Conservation (phyloP, 2,888 invertebrate genomes). For the Sacculina carcini region DNA sequence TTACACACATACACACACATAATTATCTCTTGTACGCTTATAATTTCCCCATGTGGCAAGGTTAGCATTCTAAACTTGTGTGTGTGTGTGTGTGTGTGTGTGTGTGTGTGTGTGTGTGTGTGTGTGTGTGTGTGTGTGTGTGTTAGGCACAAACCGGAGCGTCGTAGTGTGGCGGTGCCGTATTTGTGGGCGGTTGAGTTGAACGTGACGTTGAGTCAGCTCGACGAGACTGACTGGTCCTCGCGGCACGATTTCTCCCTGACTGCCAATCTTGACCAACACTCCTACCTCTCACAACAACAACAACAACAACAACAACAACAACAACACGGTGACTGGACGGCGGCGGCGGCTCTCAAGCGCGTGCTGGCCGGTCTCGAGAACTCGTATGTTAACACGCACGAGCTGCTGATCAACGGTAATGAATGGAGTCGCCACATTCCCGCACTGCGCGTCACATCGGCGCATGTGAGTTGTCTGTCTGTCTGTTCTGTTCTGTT, state of each 20-base stretch:
- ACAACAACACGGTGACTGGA: too few species aligned
- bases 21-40: neutral
- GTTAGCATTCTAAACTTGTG: neutral
- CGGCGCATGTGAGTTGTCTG: conserved; percentile 12
- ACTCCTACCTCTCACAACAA: too few species aligned
- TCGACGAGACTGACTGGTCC: conserved; percentile 52
- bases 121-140: conserved; percentile 7
- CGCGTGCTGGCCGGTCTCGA: conserved; percentile 37
- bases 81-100: conserved; percentile 1
- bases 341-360: conserved; percentile 35
- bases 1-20: too few species aligned
- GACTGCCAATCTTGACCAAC: conserved; percentile 22
- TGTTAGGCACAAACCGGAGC: conserved; percentile 32
- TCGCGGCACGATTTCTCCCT: conserved; percentile 21
- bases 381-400: conserved; percentile 34
- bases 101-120: conserved; percentile 5
- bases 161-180: conserved; percentile 34
- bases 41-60: neutral
- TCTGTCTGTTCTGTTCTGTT: conserved; percentile 13
- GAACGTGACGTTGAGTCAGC: conserved; percentile 54
- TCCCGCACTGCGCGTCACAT: conserved; percentile 40
- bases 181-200: conserved; percentile 24
- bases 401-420: conserved; percentile 41
- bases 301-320: too few species aligned
- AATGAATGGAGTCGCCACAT: conserved; percentile 35